Evolutionary conservation across 1,140 invertebrate genomes (phyloP), one percentile per base, ranked within the genome.

Genomic region (Dreissena polymorpha): DNA sequence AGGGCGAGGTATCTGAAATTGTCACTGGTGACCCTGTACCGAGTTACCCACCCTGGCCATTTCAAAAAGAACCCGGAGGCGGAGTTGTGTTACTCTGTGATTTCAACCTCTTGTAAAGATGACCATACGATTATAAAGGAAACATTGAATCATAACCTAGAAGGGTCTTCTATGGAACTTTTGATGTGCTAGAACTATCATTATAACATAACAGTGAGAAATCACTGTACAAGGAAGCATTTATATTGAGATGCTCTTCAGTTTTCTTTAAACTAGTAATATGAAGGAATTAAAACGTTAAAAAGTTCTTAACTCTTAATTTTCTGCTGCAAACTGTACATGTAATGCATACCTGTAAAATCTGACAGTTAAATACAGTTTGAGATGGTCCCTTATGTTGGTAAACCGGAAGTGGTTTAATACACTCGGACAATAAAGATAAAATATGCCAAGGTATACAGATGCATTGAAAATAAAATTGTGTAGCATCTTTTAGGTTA

Each of bases 311-410:
- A n/a, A n/a, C n/a, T n/a, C n/a, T n/a, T n/a, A n/a, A n/a, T n/a
- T n/a, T n/a, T n/a, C n/a, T n/a, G n/a, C n/a, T n/a, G n/a, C n/a
- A n/a, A n/a, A n/a, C n/a, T n/a, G n/a, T n/a, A n/a, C n/a, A n/a
- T n/a, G n/a, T n/a, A n/a, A 8, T 69, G 6, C 10, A 51, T 23
- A 71, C 16, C 27, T 71, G 69, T 71, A 39, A 71, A 71, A 50
- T 71, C 55, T 71, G 69, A 71, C 69, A 71, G 69, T 14, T 71
- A 71, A 71, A 71, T 50, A 7, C 10, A 10, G 12, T 50, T 71
- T 71, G 69, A 71, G 69, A 71, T 6, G 29, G 14, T 51, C 69
- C 69, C 69, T 12, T 51, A 23, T 7, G n/a, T n/a, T 51, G n/a
- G 23, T 16, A 71, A 70, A 18, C 27, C 16, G 8, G 16, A 25